Evolutionary conservation across 2,113 vertebrate species (phyloP), one percentile per base, ranked within the genome.

Genomic region (Phalacrocorax carbo): DNA sequence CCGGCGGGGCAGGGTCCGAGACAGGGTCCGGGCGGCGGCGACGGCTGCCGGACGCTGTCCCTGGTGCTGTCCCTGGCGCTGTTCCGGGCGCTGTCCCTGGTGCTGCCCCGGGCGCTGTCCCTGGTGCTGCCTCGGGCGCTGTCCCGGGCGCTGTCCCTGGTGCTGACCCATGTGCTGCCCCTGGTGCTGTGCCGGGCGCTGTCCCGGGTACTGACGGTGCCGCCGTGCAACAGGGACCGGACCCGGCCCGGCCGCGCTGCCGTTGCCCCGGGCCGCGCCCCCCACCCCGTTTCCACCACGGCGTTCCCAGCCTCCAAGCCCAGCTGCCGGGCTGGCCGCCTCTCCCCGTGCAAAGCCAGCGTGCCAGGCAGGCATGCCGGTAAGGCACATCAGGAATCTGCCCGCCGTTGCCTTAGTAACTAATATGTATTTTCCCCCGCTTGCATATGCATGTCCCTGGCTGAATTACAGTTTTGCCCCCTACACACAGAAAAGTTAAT

Each of bases 341-440:
- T 72, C 61, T 94, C 68, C 66, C 88, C 22, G 52, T 91, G 90
- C 88, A 88, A 61, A 93, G 87, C 61, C 76, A 86, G 92, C 80
- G 38, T 76, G 92, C 82, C 49, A 96, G 80, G 82, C 91, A 60
- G 97, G 87, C 84, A 84, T 94, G 93, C 94, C 77, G 73, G 69
- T 66, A 75, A 95, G 90, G 94, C 96, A 94, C 70, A 94, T 42
- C 58, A 85, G 94, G 94, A 93, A 87, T 98, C 96, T 93, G 93
- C 82, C 97, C 90, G 83, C 65, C 2, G 98, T 98, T 98, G 98
- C 98, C 98, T 96, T 98, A 98, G 98, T 97, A 98, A 98, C 98
- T 97, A 95, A 92, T 71, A 88, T 91, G 96, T 94, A 86, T 96
- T 97, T 96, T 46, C 84, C 81, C 89, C 88, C 65, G 70, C 80